phyloP scores from a whole-genome alignment of 2,888 invertebrate genomes.

The Allolobophora icterica region DNA sequence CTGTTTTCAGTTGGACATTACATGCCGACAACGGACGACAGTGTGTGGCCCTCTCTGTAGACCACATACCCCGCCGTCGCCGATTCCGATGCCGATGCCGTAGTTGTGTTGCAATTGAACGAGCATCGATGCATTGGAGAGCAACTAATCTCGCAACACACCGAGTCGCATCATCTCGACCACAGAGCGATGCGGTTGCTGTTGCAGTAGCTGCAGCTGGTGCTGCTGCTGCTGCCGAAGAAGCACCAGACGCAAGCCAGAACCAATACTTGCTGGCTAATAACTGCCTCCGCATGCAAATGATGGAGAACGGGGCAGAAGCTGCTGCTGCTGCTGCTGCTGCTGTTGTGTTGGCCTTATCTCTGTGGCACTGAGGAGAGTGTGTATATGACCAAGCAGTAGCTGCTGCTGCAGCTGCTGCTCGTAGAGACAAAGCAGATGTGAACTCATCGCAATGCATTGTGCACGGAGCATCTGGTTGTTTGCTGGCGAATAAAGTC shows the following conservation, averaged over 20 bases:
- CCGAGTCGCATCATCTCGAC: background rate
- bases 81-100: background rate
- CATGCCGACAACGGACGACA: too few species aligned
- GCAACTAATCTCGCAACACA: conserved; percentile 3
- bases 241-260: background rate
- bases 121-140: background rate
- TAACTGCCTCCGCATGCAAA: background rate
- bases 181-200: background rate
- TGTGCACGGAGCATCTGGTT: background rate
- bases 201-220: background rate
- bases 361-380: background rate
- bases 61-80: background rate
- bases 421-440: background rate
- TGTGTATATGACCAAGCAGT: conserved; percentile 8
- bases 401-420: background rate
- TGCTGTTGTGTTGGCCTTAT: background rate
- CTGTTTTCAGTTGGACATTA: too few species aligned
- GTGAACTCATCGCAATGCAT: background rate
- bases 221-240: background rate
- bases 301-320: background rate
- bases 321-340: background rate
- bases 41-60: too few species aligned
- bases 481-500: background rate
- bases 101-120: background rate
- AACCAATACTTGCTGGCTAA: conserved; percentile 10